Evolutionary conservation across 1,140 invertebrate genomes (phyloP).

Genomic region (Drosophila arizonae): DNA sequence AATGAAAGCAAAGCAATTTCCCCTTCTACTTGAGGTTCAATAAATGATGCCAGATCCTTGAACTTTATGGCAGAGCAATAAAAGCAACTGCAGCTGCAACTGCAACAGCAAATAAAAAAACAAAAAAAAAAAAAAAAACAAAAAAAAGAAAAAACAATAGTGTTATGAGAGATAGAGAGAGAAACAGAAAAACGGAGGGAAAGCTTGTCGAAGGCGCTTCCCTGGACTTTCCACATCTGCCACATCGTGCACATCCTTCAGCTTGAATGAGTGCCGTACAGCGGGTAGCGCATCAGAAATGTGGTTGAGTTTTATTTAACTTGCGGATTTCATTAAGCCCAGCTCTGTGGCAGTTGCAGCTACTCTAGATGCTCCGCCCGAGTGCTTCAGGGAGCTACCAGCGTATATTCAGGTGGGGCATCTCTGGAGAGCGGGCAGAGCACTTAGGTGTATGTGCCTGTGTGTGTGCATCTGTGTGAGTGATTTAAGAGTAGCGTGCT

Average conservation of each 20-base stretch:
- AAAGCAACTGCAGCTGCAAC: conserved; percentile 8
- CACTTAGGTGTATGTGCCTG: conserved; percentile 23
- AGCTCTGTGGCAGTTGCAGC: conserved; percentile 33
- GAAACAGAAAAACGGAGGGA: conserved; percentile 11
- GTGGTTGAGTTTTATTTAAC: conserved; percentile 42
- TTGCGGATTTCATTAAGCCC: conserved; percentile 60
- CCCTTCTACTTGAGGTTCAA: conserved; percentile 29
- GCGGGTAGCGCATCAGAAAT: conserved; percentile 34
- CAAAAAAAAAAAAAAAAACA: conserved; percentile 9
- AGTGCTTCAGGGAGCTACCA: conserved; percentile 54
- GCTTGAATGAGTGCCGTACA: conserved; percentile 15
- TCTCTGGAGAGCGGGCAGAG: conserved; percentile 36
- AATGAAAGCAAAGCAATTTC: conserved; percentile 53
- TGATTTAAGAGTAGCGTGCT: conserved; percentile 8
- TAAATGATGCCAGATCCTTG: conserved; percentile 49
- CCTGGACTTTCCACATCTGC: conserved; percentile 32
- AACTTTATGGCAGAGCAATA: conserved; percentile 57
- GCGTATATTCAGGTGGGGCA: conserved; percentile 42
- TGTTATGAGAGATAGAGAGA: neutral
- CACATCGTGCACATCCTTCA: conserved; percentile 14
- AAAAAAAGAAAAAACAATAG: neutral
- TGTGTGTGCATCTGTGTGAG: conserved; percentile 6
- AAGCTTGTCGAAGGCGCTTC: conserved; percentile 53
- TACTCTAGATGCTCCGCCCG: conserved; percentile 38
- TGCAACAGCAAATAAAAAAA: conserved; percentile 24